A percentile compares a stretch with the other conserved stretches of the same genome.
Conservation (phyloP, 2,888 invertebrate genomes). For the Drosophila diplacantha region DNA sequence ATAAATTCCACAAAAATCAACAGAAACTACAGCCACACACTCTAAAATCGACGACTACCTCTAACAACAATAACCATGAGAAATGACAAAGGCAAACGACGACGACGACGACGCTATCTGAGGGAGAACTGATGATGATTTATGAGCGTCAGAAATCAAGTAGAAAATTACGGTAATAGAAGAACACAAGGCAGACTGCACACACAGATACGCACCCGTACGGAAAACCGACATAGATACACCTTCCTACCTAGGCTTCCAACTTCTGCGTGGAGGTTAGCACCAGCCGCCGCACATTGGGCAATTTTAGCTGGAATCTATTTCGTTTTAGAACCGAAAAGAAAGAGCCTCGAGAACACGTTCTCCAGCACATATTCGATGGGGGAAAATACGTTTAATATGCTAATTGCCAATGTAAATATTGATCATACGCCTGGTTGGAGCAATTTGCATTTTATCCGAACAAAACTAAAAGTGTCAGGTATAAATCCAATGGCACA, state of each 20-base stretch:
- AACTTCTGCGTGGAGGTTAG: background rate
- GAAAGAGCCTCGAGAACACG: constrained; percentile 35
- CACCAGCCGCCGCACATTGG: constrained; percentile 35
- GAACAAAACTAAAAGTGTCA: constrained; percentile 59
- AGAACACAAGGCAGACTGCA: constrained; percentile 30
- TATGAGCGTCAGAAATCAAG: constrained; percentile 72
- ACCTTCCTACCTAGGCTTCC: constrained; percentile 12
- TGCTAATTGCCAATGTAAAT: constrained; percentile 64
- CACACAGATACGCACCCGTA: constrained; percentile 5
- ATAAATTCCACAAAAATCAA: constrained; percentile 63
- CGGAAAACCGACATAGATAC: constrained; percentile 15
- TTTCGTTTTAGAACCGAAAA: constrained; percentile 23
- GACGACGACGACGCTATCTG: constrained; percentile 51
- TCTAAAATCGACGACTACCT: constrained; percentile 61
- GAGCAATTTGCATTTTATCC: constrained; percentile 60
- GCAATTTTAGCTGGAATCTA: constrained; percentile 60
- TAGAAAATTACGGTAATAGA: constrained; percentile 70
- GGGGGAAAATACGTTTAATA: constrained; percentile 33
- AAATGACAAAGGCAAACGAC: constrained; percentile 37
- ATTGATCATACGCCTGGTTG: constrained; percentile 54
- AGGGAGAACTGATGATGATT: constrained; percentile 67
- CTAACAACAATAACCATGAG: constrained; percentile 41
- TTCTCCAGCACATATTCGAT: constrained; percentile 13
- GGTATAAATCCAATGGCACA: constrained; percentile 46
- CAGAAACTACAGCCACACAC: constrained; percentile 32